These are phyloP conservation scores for Halcyon leucocephala DNA, from an alignment of 2,797 vertebrate genomes.

Conservation along the genomic window DNA sequence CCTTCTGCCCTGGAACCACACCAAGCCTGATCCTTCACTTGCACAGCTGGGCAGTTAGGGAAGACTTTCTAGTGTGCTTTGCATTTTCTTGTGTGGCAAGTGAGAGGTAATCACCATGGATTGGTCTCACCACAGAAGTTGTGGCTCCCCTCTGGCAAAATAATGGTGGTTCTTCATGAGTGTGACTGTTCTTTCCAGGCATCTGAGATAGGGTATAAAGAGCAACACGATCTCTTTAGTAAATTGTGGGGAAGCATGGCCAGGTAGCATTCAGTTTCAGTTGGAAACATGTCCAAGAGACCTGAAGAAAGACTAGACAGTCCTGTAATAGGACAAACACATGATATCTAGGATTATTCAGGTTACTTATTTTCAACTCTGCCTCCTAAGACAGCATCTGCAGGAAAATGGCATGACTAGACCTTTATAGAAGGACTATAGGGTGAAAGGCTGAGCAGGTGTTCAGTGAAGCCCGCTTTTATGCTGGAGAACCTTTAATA, in stretches of 20 bases:
- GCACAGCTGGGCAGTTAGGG: not conserved
- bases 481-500: conserved; percentile 15
- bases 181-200: not conserved
- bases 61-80: not conserved
- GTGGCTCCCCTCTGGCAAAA: not conserved
- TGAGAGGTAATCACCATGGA: not conserved
- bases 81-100: not conserved
- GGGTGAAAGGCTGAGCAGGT: not conserved
- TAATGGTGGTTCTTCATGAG: not conserved
- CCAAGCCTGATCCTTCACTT: not conserved
- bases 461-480: not conserved
- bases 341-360: not conserved
- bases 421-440: not conserved
- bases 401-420: not conserved
- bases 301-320: not conserved
- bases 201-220: not conserved
- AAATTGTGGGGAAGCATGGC: not conserved
- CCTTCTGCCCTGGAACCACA: not conserved
- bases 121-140: not conserved
- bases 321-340: not conserved
- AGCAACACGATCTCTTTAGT: not conserved
- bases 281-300: not conserved
- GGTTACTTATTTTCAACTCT: not conserved
- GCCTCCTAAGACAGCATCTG: not conserved
- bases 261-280: not conserved